Evolutionary conservation across 2,113 vertebrate species (phyloP), one percentile per base, ranked within the genome.

Genomic region (Benitochromis conjunctus): DNA sequence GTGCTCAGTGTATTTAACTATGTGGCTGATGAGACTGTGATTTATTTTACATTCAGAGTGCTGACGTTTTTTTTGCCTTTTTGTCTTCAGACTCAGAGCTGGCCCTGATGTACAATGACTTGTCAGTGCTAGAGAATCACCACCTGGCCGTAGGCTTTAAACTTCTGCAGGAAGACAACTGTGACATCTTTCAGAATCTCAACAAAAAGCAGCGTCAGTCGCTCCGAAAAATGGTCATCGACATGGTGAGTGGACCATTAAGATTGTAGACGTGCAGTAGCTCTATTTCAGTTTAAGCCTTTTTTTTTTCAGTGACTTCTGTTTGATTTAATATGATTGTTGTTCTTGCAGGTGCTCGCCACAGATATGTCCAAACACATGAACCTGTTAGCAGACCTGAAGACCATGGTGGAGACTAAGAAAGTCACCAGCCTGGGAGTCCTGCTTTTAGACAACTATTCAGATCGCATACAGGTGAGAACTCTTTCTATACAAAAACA

Each of bases 341-440:
- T 83, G 9, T 51, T 38, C 29, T 54, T 19, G 56, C 94, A 99
- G 98, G 98, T 99, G 82, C 81, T 98, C 88, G 98, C 98, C 64
- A 98, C 98, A 0, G 98, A 99, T 88, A 98, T 99, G 98, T 98
- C 97, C 83, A 99, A 99, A 91, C 98, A 99, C 94, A 98, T 99
- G 98, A 98, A 97, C 85, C 94, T 99, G 16, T 92, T 99, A 94
- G 98, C 98, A 1, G 98, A 98, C 85, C 94, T 99, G 82, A 98
- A 99, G 91, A 98, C 98, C 24, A 98, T 98, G 98, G 98, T 99
- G 86, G 98, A 99, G 94, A 98, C 98, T n/a, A 99, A 98, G 95
- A 99, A 98, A 87, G 98, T 99, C 89, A 98, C 98, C 3, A 98
- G 97, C 90, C 94, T 97, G 3, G 98, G 98, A 0, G 97, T 98